These are phyloP conservation scores for Lochmaea capreae DNA, from an alignment of 2,888 invertebrate species.

Conservation along the genomic window DNA sequence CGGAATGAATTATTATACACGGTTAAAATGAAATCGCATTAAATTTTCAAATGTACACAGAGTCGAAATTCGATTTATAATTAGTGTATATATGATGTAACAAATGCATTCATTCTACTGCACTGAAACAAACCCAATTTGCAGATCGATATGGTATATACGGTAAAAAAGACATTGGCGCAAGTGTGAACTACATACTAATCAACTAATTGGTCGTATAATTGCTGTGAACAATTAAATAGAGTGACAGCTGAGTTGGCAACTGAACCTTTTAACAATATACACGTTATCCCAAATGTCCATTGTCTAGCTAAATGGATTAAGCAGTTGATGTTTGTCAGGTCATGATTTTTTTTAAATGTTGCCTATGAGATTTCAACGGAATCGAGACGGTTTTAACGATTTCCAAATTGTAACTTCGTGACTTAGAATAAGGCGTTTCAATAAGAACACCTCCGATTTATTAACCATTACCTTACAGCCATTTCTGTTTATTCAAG, in stretches of 20 bases:
- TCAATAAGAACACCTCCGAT: too few relatives aligned
- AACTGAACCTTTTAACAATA: not conserved
- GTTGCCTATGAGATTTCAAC: not conserved
- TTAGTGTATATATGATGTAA: not conserved
- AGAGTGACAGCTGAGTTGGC: not conserved
- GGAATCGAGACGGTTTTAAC: not conserved
- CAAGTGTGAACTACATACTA: conserved; percentile 14
- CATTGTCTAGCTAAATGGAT: not conserved
- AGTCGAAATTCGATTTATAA: conserved; percentile 2
- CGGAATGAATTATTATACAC: not conserved
- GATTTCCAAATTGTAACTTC: not conserved
- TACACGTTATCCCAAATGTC: not conserved
- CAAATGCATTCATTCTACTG: not conserved
- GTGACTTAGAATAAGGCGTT: not conserved
- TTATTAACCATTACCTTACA: too few relatives aligned
- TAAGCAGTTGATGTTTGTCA: not conserved
- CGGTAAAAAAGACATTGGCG: not conserved
- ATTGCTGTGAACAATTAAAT: not conserved
- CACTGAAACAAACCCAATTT: not conserved
- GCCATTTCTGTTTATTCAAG: too few relatives aligned
- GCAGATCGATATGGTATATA: not conserved
- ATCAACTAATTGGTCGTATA: conserved; percentile 11
- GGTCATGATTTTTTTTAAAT: not conserved
- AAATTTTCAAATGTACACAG: not conserved
- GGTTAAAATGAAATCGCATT: not conserved